Evolutionary conservation across 2,797 vertebrate species (phyloP), one percentile per base, ranked within the genome.

Genomic region (Coregonus ussuriensis): DNA sequence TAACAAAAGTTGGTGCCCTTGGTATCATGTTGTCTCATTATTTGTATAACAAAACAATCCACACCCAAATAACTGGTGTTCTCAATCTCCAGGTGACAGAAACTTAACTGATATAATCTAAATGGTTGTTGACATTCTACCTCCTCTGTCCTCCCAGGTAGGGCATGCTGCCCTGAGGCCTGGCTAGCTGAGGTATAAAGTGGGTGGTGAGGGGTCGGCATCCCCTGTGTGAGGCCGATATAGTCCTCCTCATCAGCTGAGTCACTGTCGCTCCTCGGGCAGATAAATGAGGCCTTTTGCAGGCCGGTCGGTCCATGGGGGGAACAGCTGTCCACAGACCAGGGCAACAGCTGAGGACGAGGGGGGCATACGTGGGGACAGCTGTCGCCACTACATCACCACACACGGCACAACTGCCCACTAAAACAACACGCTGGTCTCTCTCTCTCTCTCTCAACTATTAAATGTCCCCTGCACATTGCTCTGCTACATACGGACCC

Each of bases 341-440:
- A 95, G 94, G 95, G 94, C 95, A 95, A 95, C 97, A 98, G 96
- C 97, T 97, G 97, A 98, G 93, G 94, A 94, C 88, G 86, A 76
- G 88, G 89, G 91, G 91, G 90, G 93, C 91, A 93, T 85, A 92
- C 90, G 89, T 89, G 81, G 90, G 91, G 93, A 95, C 94, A 95
- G 96, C 96, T 97, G 96, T 94, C 93, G 82, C 91, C 91, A 89
- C 88, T 90, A 88, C 87, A 89, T 93, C 92, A 90, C 87, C 79
- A 65, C 90, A 94, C 92, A 92, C 91, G 91, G 89, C 82, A 92
- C 86, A 92, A 91, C 89, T 92, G 89, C 70, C 84, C 79, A 51
- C 84, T 85, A 79, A 84, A 90, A 91, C 88, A 90, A 91, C 89
- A 87, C 72, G 56, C 82, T 31, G 89, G 88, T 88, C 84, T 91